Evolutionary conservation across 2,113 vertebrate genomes (phyloP).

Genomic region (Eptatretus burgeri): DNA sequence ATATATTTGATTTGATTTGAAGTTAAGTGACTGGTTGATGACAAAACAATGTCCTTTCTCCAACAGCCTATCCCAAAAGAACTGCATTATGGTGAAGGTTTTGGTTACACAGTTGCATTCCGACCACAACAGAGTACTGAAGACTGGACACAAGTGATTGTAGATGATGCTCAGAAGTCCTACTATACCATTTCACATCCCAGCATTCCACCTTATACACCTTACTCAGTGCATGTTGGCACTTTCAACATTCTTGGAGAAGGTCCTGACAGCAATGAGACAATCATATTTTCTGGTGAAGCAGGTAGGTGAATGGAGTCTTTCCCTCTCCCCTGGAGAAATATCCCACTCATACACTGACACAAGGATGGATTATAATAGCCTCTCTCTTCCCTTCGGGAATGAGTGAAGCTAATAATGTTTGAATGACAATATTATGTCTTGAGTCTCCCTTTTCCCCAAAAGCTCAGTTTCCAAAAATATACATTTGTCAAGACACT

Average conservation of each 20-base stretch:
- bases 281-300: conserved; percentile 1
- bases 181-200: background rate
- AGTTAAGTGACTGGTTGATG: too few relatives aligned
- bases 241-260: background rate
- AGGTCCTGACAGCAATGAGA: background rate
- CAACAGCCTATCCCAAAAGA: background rate
- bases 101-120: conserved; percentile 1
- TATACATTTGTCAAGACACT: too few relatives aligned
- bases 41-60: too few relatives aligned
- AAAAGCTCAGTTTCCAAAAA: too few relatives aligned
- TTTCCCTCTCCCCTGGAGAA: background rate
- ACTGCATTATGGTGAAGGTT: background rate
- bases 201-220: background rate
- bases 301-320: background rate
- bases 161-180: background rate
- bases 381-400: too few relatives aligned
- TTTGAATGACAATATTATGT: too few relatives aligned
- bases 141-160: background rate
- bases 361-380: too few relatives aligned
- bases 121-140: conserved; percentile 1
- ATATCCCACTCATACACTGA: too few relatives aligned
- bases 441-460: too few relatives aligned
- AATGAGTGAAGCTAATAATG: too few relatives aligned
- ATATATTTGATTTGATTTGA: too few relatives aligned
- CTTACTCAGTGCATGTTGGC: conserved; percentile 1